These are phyloP conservation scores for Lipophrys pholis DNA, from an alignment of 2,113 vertebrate species.

Conservation along the genomic window DNA sequence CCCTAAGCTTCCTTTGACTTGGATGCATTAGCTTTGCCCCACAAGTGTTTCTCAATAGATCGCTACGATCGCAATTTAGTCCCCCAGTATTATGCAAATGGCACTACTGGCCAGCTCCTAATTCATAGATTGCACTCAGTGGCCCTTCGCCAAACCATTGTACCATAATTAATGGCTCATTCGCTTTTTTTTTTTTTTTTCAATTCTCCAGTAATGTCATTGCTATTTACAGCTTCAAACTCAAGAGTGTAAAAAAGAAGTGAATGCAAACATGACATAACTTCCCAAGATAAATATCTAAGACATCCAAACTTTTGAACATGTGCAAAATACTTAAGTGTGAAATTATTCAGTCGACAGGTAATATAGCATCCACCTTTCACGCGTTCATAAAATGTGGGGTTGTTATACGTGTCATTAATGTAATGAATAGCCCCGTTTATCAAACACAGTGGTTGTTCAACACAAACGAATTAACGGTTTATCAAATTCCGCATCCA, in stretches of 20 bases:
- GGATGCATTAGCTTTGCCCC: conserved; percentile 76
- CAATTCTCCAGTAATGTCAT: conserved; percentile 40
- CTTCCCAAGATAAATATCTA: conserved; percentile 29
- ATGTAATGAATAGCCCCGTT: conserved; percentile 22
- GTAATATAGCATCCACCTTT: conserved; percentile 15
- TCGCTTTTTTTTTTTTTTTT: conserved; percentile 28
- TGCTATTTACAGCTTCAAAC: conserved; percentile 53
- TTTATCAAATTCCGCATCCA: conserved; percentile 56
- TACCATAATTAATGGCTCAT: conserved; percentile 74
- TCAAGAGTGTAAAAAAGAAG: not conserved
- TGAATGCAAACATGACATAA: conserved; percentile 21
- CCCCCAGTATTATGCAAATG: conserved; percentile 74
- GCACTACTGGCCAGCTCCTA: conserved; percentile 64
- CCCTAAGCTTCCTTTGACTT: conserved; percentile 68
- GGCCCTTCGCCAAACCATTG: conserved; percentile 68
- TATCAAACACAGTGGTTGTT: conserved; percentile 45
- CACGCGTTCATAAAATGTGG: conserved; percentile 13
- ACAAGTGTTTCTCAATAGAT: conserved; percentile 74
- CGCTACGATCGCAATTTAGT: conserved; percentile 70
- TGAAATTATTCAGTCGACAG: not conserved
- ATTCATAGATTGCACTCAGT: conserved; percentile 74
- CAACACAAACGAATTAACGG: conserved; percentile 55
- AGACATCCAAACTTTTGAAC: conserved; percentile 5
- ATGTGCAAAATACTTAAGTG: not conserved
- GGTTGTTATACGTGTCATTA: conserved; percentile 11